Evolutionary conservation across 2,888 invertebrate genomes (phyloP).

Genomic region (Nemurella pictetii): DNA sequence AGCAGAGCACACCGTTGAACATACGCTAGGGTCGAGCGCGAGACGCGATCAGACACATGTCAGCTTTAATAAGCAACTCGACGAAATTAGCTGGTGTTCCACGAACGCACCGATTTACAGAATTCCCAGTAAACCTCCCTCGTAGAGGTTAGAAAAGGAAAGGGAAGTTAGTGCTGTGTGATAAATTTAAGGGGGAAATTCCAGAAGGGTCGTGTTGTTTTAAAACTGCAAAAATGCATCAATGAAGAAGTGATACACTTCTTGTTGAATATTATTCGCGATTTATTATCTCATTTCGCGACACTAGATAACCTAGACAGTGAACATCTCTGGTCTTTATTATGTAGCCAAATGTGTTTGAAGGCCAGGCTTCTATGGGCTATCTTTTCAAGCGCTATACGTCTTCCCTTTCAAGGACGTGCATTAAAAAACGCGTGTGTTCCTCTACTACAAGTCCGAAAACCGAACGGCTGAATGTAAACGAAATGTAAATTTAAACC

Average conservation of each 20-base stretch:
- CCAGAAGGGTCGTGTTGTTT: too few relatives aligned
- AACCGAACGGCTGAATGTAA: background rate
- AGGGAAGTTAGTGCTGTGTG: background rate
- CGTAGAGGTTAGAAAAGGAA: background rate
- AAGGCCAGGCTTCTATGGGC: background rate
- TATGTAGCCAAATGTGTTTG: background rate
- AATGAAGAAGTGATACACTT: too few relatives aligned
- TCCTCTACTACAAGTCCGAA: background rate
- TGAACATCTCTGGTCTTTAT: background rate
- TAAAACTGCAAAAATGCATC: too few relatives aligned
- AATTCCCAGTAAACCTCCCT: background rate
- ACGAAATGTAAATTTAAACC: background rate
- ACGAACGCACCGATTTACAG: background rate
- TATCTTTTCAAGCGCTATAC: background rate
- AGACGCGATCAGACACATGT: background rate
- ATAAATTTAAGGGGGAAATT: background rate
- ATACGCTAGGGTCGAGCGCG: background rate
- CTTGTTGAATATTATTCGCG: background rate
- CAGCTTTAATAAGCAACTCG: background rate
- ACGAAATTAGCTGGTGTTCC: background rate
- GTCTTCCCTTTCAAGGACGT: background rate
- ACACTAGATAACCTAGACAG: background rate
- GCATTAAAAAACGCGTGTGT: background rate
- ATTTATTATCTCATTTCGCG: background rate
- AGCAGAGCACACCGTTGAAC: too few relatives aligned